Base-by-base conservation (phyloP, 2,888 invertebrate species). In the Callinectes sapidus region DNA sequence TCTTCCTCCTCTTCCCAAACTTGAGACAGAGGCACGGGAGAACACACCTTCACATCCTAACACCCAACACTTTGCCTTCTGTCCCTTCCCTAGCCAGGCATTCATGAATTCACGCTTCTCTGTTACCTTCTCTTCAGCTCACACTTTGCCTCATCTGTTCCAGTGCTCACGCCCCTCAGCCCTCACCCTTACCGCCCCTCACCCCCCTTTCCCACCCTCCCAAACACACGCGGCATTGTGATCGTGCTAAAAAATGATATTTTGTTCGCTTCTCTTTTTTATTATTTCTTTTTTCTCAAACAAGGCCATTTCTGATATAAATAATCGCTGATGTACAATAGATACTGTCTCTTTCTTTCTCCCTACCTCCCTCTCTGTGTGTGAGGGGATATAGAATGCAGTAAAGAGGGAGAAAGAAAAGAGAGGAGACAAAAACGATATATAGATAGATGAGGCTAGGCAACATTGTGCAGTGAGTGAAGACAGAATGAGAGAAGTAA, bases 291-390 rank as follows among this genome's bases (percentile, higher is more conserved):
- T 77, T n/a, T 61, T 28, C 28, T 28, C 28, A 28, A 71, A 28
- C 35, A 35, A 81, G 81, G 81, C 10, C 81, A 81, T 35, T 81
- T 13, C n/a, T 81, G 81, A 81, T 35, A 81, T 81, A 81, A 81
- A 81, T 81, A 81, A 13, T 81, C 35, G 32, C 35, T 35, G 35
- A 2, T 13, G 14, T 13, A 81, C 35, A 81, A 35, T 81, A 81
- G 35, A 35, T 3, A 18, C 32, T 81, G 14, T 81, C 35, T 35
- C 32, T 35, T 14, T 54, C 81, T 81, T 35, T 35, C 35, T 81
- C 18, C 2, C 39, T 39, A 2, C 5, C 39, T 39, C 39, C 5
- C 39, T 39, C 39, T 39, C 39, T 39, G 2, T 39, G 2, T 39
- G 2, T n/a, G n/a, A 14, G 14, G 71, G 23, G n/a, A 71, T 8